Percentiles rank a stretch among this genome's conserved stretches.
phyloP scores from a whole-genome alignment of 2,113 vertebrate genomes.

The Periophthalmodon schlosseri region DNA sequence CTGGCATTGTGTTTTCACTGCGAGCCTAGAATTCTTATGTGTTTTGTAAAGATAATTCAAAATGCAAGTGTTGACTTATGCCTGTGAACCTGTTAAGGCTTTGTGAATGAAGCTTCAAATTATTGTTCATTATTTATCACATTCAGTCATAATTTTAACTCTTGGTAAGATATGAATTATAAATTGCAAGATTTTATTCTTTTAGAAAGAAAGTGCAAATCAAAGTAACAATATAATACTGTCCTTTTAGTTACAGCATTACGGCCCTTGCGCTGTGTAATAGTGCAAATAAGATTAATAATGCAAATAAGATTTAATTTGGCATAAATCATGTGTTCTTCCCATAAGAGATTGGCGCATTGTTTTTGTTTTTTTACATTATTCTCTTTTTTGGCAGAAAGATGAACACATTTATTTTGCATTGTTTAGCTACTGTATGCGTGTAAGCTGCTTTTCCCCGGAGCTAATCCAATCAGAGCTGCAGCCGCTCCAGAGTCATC shows the following conservation, averaged over 20 bases:
- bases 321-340: background rate
- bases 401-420: background rate
- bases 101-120: background rate
- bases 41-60: background rate
- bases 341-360: background rate
- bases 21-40: background rate
- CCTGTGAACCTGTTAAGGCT: background rate
- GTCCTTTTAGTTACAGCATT: no score
- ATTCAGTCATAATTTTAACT: background rate
- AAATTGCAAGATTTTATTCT: background rate
- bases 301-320: background rate
- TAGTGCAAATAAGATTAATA: background rate
- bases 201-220: background rate
- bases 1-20: background rate
- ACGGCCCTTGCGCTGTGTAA: background rate
- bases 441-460: background rate
- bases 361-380: background rate
- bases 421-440: background rate
- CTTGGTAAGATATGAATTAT: background rate
- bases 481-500: constrained; percentile 17
- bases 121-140: background rate
- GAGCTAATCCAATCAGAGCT: constrained; percentile 22
- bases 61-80: background rate
- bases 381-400: background rate
- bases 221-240: background rate